Base-by-base conservation (phyloP, 2,797 vertebrate species). In the Sarcoramphus papa region DNA sequence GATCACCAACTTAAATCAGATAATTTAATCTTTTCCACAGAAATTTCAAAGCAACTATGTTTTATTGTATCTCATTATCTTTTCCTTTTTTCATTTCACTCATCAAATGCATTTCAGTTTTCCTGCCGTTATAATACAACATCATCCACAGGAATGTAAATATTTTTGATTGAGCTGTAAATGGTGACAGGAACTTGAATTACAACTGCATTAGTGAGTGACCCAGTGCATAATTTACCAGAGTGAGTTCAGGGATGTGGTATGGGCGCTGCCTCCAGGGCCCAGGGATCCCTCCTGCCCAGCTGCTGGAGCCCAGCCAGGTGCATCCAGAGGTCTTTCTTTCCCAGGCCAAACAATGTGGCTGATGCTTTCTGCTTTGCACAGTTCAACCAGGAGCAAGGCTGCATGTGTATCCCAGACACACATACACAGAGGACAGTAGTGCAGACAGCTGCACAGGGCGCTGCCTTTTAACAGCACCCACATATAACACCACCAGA, bases 361-460 rank as follows among this genome's bases (percentile, higher is more conserved):
- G 14, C 41, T 47, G 8, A n/a, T 73, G 30, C 3, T 73, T 76
- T 85, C n/a, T 41, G 19, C 18, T 19, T 37, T 27, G 31, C 4
- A 12, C 13, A 8, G 13, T 60, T 60, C 35, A 63, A 3, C 12
- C 0, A 2, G 9, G 7, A 72, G 12, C 41, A 48, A 48, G n/a
- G 15, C 24, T 54, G 12, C 1, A 1, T 0, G 0, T 7, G 24
- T 28, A 18, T 59, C 56, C 27, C 0, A 0, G 19, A 16, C 22
- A 21, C 6, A 25, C 2, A 11, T 7, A 23, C 33, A 18, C 7
- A 35, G 37, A 53, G 51, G 50, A 53, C 27, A 13, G 12, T 17
- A 14, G 21, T 2, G 2, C 30, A 78, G 24, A 25, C 0, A 0
- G 23, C 24, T 43, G 13, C 57, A 28, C 11, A 9, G 50, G 28